These are phyloP conservation scores for Plecturocebus donacophilus DNA, from an alignment of 2,113 vertebrate genomes.

Conservation along the genomic window DNA sequence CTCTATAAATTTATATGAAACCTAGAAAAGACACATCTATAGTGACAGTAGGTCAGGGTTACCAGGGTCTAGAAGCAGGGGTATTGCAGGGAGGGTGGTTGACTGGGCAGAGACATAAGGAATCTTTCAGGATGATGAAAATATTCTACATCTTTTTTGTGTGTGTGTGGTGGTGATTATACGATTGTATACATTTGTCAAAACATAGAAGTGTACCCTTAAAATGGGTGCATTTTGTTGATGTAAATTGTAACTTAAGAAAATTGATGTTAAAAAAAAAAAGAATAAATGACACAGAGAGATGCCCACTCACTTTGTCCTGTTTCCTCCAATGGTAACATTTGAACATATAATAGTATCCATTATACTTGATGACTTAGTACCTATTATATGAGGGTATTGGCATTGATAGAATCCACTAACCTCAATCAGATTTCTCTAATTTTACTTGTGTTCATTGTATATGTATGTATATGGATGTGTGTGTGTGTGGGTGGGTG, in stretches of 20 bases:
- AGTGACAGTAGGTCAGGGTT: neutral
- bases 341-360: neutral
- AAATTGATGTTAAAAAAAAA: neutral
- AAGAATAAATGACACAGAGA: neutral
- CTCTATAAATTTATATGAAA: neutral
- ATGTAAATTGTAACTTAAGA: neutral
- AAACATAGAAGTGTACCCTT: neutral
- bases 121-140: neutral
- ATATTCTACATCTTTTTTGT: neutral
- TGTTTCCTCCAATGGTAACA: neutral
- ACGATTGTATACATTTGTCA: neutral
- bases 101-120: neutral
- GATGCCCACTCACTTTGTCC: neutral
- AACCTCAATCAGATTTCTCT: neutral
- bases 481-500: neutral
- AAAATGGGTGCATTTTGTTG: neutral
- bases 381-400: neutral
- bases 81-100: neutral
- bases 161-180: neutral
- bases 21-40: neutral
- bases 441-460: neutral
- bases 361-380: neutral
- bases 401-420: neutral
- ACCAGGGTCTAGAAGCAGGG: neutral
- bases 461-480: neutral